Evolutionary conservation across 2,113 vertebrate species (phyloP).

Genomic region (Engystomops pustulosus): DNA sequence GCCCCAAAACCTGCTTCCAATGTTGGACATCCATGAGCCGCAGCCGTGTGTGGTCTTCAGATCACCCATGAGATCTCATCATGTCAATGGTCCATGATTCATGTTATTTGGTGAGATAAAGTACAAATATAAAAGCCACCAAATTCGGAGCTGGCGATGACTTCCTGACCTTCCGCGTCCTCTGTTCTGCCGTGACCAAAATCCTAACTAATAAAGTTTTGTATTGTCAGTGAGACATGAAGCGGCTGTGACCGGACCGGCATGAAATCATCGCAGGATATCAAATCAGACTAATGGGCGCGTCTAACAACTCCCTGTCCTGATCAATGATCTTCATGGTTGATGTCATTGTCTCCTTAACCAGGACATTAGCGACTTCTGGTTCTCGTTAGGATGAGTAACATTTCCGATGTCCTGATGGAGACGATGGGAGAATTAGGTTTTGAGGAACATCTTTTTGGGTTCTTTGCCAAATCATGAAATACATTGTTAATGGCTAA

Average conservation of each 20-base stretch:
- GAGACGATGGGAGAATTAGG: background rate
- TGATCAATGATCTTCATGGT: constrained; percentile 9
- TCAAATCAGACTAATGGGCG: constrained; percentile 7
- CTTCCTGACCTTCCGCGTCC: background rate
- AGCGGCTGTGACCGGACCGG: background rate
- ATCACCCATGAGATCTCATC: too few relatives aligned
- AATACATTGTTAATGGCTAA: background rate
- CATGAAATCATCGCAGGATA: background rate
- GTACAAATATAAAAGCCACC: background rate
- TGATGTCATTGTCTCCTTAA: background rate
- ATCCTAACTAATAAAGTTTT: background rate
- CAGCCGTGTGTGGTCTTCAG: too few relatives aligned
- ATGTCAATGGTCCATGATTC: too few relatives aligned
- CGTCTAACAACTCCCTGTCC: background rate
- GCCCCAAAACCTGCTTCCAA: too few relatives aligned
- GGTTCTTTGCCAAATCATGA: background rate
- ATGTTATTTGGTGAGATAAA: too few relatives aligned
- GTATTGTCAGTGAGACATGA: background rate
- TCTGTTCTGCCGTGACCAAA: background rate
- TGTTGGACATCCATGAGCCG: too few relatives aligned
- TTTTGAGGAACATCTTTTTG: background rate
- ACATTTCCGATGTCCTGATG: background rate
- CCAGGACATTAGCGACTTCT: background rate
- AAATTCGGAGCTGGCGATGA: background rate
- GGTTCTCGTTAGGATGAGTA: background rate